phyloP scores from a whole-genome alignment of 1,140 invertebrate species.

The Oscheius sp. region DNA sequence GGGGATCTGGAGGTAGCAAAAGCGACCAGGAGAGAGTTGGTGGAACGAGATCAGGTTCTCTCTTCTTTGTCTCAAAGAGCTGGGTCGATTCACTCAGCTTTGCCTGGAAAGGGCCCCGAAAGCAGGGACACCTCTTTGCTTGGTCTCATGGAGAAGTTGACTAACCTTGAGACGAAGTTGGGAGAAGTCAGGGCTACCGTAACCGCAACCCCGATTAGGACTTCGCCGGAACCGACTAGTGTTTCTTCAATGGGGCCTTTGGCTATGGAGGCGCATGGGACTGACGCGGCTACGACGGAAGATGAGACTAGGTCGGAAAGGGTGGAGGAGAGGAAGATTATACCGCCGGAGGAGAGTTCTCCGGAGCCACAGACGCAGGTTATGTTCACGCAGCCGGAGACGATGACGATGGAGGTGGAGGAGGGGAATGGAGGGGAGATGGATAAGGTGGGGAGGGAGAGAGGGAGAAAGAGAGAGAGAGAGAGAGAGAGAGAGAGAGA shows the following conservation, averaged over 20 bases:
- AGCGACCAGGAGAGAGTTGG: slow-evolving; percentile 43
- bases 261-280: slow-evolving; percentile 53
- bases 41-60: slow-evolving; percentile 44
- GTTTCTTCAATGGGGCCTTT: slow-evolving; percentile 13
- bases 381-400: background rate
- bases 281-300: slow-evolving; percentile 38
- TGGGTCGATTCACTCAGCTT: slow-evolving; percentile 40
- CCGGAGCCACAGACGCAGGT: background rate
- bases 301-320: slow-evolving; percentile 1
- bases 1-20: slow-evolving; percentile 25
- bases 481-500: no score
- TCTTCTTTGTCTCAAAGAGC: slow-evolving; percentile 34
- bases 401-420: background rate
- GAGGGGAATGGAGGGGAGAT: background rate
- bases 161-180: background rate
- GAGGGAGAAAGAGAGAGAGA: no score
- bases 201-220: background rate
- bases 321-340: slow-evolving; percentile 1
- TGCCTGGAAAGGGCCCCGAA: slow-evolving; percentile 34
- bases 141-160: background rate
- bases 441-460: slow-evolving; percentile 18
- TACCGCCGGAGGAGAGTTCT: slow-evolving; percentile 1
- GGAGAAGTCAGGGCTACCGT: background rate
- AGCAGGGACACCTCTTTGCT: background rate
- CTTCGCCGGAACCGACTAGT: slow-evolving; percentile 10